Evolutionary conservation across 2,113 vertebrate species (phyloP).

Genomic region (Paradisaea rubra): DNA sequence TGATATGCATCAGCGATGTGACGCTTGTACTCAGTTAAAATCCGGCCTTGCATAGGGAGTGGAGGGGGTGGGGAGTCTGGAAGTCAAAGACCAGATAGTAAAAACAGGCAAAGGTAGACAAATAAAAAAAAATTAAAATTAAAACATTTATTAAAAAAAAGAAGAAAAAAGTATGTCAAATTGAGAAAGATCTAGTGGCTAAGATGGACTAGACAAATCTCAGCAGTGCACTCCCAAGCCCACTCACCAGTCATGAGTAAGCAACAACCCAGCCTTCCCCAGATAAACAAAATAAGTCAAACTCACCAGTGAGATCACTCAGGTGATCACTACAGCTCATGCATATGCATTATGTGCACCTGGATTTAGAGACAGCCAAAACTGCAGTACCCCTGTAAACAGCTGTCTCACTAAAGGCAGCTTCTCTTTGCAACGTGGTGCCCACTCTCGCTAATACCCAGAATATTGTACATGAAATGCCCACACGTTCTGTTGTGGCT

Average conservation of each 20-base stretch:
- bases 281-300: not conserved
- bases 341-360: not conserved
- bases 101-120: not conserved
- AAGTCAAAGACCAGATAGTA: not conserved
- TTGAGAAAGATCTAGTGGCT: not conserved
- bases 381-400: not conserved
- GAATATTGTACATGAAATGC: not conserved
- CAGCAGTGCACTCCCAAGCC: not conserved
- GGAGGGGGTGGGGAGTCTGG: not conserved
- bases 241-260: not conserved
- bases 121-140: not conserved
- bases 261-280: not conserved
- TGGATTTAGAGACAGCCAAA: not conserved
- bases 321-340: not conserved
- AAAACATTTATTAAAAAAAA: no score
- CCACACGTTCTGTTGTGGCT: not conserved
- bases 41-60: not conserved
- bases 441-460: not conserved
- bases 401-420: not conserved
- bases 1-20: not conserved
- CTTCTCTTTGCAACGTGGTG: not conserved
- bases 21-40: not conserved
- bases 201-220: accelerated
- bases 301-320: not conserved
- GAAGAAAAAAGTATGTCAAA: not conserved